Evolutionary conservation across 2,113 vertebrate species (phyloP).

Genomic region (Pollimyrus isidori): DNA sequence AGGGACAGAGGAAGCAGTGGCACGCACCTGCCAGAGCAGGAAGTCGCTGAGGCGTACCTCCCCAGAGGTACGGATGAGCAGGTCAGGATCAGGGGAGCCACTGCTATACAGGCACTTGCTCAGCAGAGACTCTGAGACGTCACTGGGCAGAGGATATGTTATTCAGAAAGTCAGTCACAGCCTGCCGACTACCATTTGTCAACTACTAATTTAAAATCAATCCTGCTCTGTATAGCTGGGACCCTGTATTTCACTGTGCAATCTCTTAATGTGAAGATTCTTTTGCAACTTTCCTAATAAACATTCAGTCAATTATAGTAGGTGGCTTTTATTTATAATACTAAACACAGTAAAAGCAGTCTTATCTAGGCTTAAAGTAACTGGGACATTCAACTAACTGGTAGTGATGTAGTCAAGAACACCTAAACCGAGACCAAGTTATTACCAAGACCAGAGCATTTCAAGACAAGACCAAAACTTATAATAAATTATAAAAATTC

Average conservation of each 20-base stretch:
- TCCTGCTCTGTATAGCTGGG: not conserved
- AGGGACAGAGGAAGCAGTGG: not conserved
- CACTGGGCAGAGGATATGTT: slow-evolving; percentile 53
- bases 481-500: too few relatives aligned
- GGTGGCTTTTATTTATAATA: not conserved
- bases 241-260: not conserved
- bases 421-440: too few relatives aligned
- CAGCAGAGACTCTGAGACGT: slow-evolving; percentile 81
- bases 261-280: not conserved
- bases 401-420: too few relatives aligned
- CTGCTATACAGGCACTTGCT: slow-evolving; percentile 88
- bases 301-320: not conserved
- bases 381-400: not conserved
- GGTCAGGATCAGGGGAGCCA: slow-evolving; percentile 85
- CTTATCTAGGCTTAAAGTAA: not conserved
- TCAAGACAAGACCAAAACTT: too few relatives aligned
- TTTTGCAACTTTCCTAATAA: not conserved
- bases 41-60: slow-evolving; percentile 96
- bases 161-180: not conserved
- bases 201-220: not conserved
- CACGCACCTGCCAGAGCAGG: slow-evolving; percentile 90
- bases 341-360: not conserved
- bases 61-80: slow-evolving; percentile 92
- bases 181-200: not conserved
- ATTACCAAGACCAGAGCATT: too few relatives aligned